Evolutionary conservation across 2,113 vertebrate species (phyloP).

Genomic region (Oxygymnocypris stewartii): DNA sequence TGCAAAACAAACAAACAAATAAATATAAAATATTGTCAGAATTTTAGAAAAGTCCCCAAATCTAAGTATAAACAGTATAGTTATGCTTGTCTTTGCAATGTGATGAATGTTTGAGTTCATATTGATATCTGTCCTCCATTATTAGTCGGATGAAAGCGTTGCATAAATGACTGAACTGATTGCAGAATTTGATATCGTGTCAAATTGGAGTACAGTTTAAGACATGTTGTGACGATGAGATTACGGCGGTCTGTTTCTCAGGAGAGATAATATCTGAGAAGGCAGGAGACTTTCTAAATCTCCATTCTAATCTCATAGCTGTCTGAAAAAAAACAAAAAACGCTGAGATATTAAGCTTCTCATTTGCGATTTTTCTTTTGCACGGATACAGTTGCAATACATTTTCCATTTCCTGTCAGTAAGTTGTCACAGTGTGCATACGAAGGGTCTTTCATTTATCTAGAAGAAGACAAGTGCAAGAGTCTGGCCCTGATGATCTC

Average conservation of each 20-base stretch:
- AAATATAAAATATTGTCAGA: not conserved
- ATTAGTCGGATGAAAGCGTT: not conserved
- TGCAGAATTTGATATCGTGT: not conserved
- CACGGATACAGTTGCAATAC: not conserved
- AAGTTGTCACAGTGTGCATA: not conserved
- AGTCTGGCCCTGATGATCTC: conserved; percentile 17
- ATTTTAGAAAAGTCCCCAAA: no score
- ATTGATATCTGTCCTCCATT: not conserved
- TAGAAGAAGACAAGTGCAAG: conserved; percentile 16
- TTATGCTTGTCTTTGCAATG: not conserved
- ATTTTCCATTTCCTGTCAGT: not conserved
- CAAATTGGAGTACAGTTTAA: not conserved
- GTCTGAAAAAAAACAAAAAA: not conserved
- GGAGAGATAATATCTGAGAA: not conserved
- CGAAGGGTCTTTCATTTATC: conserved; percentile 10
- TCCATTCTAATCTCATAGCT: not conserved
- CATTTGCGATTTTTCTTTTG: conserved; percentile 6
- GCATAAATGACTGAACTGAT: not conserved
- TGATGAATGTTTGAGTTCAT: not conserved
- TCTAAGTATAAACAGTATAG: not conserved
- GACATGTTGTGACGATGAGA: not conserved
- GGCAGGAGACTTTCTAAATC: not conserved
- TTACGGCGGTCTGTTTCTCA: not conserved
- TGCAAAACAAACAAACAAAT: not conserved
- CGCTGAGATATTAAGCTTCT: conserved; percentile 9